A percentile compares a stretch with the other conserved stretches of the same genome.
These are phyloP conservation scores for Mareca penelope DNA, from an alignment of 2,797 vertebrate genomes.

Conservation along the genomic window DNA sequence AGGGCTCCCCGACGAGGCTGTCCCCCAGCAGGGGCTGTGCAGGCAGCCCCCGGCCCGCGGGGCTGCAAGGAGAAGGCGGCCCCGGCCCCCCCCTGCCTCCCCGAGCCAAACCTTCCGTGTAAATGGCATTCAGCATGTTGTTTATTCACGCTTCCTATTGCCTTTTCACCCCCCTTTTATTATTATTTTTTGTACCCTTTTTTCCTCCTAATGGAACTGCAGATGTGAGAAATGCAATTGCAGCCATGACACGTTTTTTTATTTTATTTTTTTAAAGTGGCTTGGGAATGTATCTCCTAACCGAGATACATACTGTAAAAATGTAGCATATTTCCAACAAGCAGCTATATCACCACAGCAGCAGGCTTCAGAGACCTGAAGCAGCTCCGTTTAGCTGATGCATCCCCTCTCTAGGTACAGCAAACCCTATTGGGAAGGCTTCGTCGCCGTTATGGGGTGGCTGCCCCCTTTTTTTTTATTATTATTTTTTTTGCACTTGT, in stretches of 20 bases:
- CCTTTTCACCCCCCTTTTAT: too few relatives aligned
- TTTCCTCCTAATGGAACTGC: background rate
- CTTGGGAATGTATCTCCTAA: background rate
- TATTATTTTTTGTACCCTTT: too few relatives aligned
- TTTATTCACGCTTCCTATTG: background rate
- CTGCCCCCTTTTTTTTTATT: background rate
- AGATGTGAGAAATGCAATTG: background rate
- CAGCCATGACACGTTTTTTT: background rate
- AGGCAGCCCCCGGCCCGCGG: too few relatives aligned
- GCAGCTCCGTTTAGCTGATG: background rate
- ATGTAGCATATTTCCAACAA: background rate
- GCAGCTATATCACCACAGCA: background rate
- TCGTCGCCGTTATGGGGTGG: background rate
- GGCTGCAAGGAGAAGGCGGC: too few relatives aligned
- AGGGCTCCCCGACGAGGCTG: too few relatives aligned
- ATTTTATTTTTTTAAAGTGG: too few relatives aligned
- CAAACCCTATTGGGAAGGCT: background rate
- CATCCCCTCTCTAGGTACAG: background rate
- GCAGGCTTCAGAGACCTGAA: background rate
- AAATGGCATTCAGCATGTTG: background rate
- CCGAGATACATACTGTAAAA: too few relatives aligned
- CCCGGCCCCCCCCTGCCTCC: too few relatives aligned
- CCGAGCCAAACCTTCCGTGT: background rate
- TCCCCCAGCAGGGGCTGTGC: background rate
- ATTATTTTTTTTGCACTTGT: background rate